A percentile compares a stretch with the other conserved stretches of the same genome.
Evolutionary conservation across 2,113 vertebrate species (phyloP).

Genomic region (Cepphus grylle): DNA sequence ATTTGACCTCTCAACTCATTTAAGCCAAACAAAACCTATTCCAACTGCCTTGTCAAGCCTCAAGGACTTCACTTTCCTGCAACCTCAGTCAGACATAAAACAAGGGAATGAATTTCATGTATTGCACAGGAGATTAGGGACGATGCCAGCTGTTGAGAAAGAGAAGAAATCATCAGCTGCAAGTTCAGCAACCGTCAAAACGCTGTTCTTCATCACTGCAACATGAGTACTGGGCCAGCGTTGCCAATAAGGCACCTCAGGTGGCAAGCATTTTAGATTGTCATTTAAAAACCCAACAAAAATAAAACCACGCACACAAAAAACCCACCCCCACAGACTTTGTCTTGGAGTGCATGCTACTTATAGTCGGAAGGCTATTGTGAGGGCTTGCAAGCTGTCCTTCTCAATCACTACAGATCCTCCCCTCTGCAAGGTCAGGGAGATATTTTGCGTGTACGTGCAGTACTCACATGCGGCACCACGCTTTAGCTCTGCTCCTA

Average conservation of each 20-base stretch:
- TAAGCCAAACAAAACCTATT: not conserved
- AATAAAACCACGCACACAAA: too few species aligned
- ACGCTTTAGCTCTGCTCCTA: not conserved
- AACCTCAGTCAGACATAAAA: not conserved
- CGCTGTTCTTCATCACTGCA: not conserved
- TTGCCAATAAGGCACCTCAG: not conserved
- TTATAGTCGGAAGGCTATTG: not conserved
- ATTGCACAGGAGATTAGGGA: not conserved
- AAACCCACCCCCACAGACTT: rapidly evolving
- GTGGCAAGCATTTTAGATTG: not conserved
- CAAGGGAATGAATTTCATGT: not conserved
- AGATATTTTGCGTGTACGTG: too few species aligned
- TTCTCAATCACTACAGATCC: not conserved
- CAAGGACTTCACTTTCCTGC: not conserved
- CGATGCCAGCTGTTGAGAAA: not conserved
- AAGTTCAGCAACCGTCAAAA: not conserved
- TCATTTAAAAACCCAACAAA: too few species aligned
- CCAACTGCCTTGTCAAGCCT: not conserved
- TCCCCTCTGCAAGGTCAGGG: not conserved
- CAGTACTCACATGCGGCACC: rapidly evolving
- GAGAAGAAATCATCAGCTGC: not conserved
- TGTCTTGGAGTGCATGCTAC: not conserved
- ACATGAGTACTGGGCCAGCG: not conserved
- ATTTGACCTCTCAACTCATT: slow-evolving; percentile 8
- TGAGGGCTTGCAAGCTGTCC: not conserved